These are phyloP conservation scores for Pycnonotus jocosus DNA, from an alignment of 2,113 vertebrate genomes.

Conservation along the genomic window DNA sequence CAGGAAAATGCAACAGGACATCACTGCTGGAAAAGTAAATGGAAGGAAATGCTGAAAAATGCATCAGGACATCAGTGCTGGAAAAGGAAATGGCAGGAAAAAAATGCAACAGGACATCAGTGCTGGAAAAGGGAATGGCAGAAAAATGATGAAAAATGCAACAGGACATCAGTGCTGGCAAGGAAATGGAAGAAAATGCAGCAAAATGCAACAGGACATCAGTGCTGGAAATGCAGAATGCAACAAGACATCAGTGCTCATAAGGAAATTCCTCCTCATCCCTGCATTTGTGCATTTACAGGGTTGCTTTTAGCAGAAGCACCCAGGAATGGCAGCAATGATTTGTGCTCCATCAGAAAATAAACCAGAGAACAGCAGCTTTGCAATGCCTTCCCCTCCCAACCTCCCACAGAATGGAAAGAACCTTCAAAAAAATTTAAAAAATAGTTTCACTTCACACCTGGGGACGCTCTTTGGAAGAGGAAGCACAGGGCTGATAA, in stretches of 20 bases:
- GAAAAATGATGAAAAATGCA: too few relatives aligned
- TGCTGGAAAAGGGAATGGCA: too few relatives aligned
- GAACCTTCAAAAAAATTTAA: not conserved
- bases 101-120: too few relatives aligned
- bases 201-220: too few relatives aligned
- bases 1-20: too few relatives aligned
- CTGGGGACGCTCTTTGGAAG: not conserved
- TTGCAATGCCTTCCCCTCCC: not conserved
- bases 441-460: not conserved
- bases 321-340: not conserved
- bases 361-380: not conserved
- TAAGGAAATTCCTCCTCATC: not conserved
- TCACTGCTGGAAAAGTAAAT: too few relatives aligned
- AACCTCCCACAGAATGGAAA: accelerated
- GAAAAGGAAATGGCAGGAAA: too few relatives aligned
- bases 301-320: not conserved
- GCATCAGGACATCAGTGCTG: too few relatives aligned
- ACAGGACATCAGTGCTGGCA: too few relatives aligned
- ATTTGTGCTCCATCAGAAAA: accelerated
- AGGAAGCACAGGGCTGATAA: not conserved
- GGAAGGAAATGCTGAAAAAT: too few relatives aligned
- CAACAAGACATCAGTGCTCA: not conserved
- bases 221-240: constrained; percentile 21
- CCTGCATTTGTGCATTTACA: accelerated
- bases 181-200: too few relatives aligned